Evolutionary conservation across 2,113 vertebrate species (phyloP), one percentile per base, ranked within the genome.

Genomic region (Caretta caretta): DNA sequence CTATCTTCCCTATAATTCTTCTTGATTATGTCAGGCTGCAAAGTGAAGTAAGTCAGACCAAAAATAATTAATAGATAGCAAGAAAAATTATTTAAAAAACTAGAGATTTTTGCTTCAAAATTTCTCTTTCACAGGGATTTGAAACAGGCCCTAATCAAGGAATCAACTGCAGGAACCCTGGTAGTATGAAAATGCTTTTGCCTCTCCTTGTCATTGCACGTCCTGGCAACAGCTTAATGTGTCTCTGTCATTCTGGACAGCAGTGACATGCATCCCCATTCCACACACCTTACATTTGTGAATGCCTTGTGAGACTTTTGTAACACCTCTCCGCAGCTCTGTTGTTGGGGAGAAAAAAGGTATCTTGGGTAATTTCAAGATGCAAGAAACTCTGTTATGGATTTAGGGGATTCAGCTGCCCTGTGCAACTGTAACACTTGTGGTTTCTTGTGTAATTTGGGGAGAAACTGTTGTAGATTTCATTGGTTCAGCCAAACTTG

Each of bases 401-500:
- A 57, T 85, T 27, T 76, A 24, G 5, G 24, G 5, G 12, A 48
- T 80, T 90, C 69, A 92, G 17, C 46, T 51, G 56, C 90, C 29
- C 69, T 83, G 12, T 92, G 10, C 29, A 92, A 51, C 42, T 92
- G 13, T 38, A 82, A 8, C 3, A 87, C 1, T 0, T 81, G 90
- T 83, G 51, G 3, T 90, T 95, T 94, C 11, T 16, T 20, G 82
- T 90, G 62, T 84, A 8, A 35, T 27, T 0, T 5, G 35, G 4
- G 16, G 12, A 84, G 90, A 92, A 91, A 89, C 83, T 57, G 5
- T 46, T 84, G 81, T 89, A 75, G 51, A 80, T 92, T 54, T 81
- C 31, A 38, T 8, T 51, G 53, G 56, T 83, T 92, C 80, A 94
- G 90, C 85, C 91, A 96, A 93, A 91, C 57, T 51, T 88, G 85